Base-by-base conservation (phyloP, 2,797 vertebrate species). In the Cossypha caffra region DNA sequence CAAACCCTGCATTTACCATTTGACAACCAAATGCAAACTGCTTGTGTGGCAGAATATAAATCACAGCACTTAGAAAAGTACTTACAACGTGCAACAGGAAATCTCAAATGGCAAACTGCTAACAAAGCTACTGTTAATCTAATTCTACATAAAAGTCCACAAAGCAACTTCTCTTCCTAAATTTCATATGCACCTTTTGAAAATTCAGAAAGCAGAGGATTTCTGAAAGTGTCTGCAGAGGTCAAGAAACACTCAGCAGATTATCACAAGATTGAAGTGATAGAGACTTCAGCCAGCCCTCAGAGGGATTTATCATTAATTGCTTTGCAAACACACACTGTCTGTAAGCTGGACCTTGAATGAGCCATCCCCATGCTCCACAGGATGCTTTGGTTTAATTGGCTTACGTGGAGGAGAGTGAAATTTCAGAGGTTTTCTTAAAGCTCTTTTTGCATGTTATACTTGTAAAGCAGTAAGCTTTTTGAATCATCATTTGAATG, bases 1-100 rank as follows among this genome's bases (percentile, higher is more conserved):
- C 90, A 96, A 95, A 96, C 66, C 37, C 40, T 7, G 88, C 96
- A 94, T 94, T 95, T 96, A 88, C 78, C 76, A 82, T 95, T 86
- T 82, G 95, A 92, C 92, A 98, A 98, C 93, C 96, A 92, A 97
- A 94, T 90, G 64, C 95, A 96, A 97, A 96, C 74, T 93, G 97
- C 97, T 96, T 96, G 97, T 93, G 57, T 81, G 93, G 95, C 92
- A 95, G 66, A 90, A 93, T 14, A 33, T 23, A 92, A 40, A 92
- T 45, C 59, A 91, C 20, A 82, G 66, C 52, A 86, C 92, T 86
- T 45, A 73, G 25, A 72, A 58, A 84, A 75, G 28, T 16, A 59
- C 33, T 91, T 92, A 50, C 5, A 84, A 68, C 63, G 59, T 9
- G 24, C 33, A 84, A 90, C 52, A 78, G 54, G 72, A 88, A 66